A percentile compares a stretch with the other conserved stretches of the same genome.
Conservation (phyloP, 2,888 invertebrate species). For the Merodon equestris region DNA sequence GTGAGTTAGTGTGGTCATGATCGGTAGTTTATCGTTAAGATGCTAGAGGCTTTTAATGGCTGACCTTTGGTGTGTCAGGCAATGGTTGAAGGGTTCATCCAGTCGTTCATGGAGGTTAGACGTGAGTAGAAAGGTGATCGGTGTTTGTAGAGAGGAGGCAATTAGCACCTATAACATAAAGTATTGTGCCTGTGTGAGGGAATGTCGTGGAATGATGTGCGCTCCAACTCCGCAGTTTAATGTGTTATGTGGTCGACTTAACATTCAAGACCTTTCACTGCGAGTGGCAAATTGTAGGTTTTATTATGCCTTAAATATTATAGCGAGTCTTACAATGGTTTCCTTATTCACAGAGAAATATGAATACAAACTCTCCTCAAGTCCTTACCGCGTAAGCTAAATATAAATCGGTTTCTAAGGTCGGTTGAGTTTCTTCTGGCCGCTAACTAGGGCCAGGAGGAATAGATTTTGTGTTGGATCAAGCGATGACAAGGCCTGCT, state of each 20-base stretch:
- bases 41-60: conserved; percentile 16
- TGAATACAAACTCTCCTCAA: too few relatives aligned
- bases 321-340: too few relatives aligned
- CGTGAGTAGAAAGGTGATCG: conserved; percentile 24
- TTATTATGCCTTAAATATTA: not conserved
- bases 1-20: conserved; percentile 52
- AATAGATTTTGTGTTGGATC: too few relatives aligned
- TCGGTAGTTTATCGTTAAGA: conserved; percentile 54
- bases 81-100: conserved; percentile 33
- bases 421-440: too few relatives aligned
- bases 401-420: too few relatives aligned
- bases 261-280: conserved; percentile 29
- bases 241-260: conserved; percentile 8
- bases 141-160: conserved; percentile 41
- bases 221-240: conserved; percentile 28
- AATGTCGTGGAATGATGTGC: conserved; percentile 14
- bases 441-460: too few relatives aligned
- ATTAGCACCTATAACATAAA: conserved; percentile 67
- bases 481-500: too few relatives aligned
- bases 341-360: too few relatives aligned
- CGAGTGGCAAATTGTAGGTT: not conserved
- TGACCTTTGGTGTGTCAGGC: conserved; percentile 39
- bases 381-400: too few relatives aligned
- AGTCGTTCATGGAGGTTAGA: conserved; percentile 34
- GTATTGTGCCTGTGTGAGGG: conserved; percentile 1